These are phyloP conservation scores for Episyrphus balteatus DNA, from an alignment of 1,140 invertebrate species.

Conservation along the genomic window DNA sequence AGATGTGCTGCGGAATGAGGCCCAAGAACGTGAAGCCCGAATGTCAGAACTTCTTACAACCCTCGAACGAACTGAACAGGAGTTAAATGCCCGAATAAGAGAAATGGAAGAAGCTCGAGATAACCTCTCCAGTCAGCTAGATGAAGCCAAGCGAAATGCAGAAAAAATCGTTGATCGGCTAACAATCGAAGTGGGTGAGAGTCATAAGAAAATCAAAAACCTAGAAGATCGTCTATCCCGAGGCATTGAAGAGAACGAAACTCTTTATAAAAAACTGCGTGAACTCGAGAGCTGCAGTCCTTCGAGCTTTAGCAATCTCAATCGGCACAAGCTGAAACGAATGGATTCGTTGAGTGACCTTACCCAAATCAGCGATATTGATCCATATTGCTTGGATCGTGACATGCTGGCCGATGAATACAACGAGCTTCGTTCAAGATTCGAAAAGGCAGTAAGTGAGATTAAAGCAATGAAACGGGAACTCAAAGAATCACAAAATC, in stretches of 20 bases:
- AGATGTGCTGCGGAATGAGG: constrained; percentile 51
- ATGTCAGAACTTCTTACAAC: constrained; percentile 57
- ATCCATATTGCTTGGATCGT: constrained; percentile 61
- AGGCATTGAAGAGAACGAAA: constrained; percentile 68
- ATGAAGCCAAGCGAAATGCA: constrained; percentile 36
- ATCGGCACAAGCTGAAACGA: constrained; percentile 46
- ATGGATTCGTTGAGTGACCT: constrained; percentile 70
- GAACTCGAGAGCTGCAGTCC: constrained; percentile 52
- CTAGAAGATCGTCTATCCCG: constrained; percentile 43
- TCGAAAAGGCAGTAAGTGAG: constrained; percentile 72
- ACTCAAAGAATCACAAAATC: constrained; percentile 64
- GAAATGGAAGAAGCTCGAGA: constrained; percentile 47
- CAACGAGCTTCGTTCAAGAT: constrained; percentile 58
- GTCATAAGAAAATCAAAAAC: constrained; percentile 29
- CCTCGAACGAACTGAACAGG: constrained; percentile 59
- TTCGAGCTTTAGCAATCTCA: constrained; percentile 37
- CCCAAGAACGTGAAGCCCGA: constrained; percentile 52
- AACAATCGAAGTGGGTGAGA: constrained; percentile 24
- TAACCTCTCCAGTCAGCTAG: constrained; percentile 28
- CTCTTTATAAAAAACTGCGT: constrained; percentile 52
- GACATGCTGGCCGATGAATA: constrained; percentile 71
- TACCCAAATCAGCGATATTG: constrained; percentile 65
- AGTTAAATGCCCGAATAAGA: constrained; percentile 53
- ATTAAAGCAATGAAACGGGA: constrained; percentile 72
- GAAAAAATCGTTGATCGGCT: constrained; percentile 31